These are phyloP conservation scores for Crioceris asparagi DNA, from an alignment of 2,888 invertebrate genomes.

Conservation along the genomic window DNA sequence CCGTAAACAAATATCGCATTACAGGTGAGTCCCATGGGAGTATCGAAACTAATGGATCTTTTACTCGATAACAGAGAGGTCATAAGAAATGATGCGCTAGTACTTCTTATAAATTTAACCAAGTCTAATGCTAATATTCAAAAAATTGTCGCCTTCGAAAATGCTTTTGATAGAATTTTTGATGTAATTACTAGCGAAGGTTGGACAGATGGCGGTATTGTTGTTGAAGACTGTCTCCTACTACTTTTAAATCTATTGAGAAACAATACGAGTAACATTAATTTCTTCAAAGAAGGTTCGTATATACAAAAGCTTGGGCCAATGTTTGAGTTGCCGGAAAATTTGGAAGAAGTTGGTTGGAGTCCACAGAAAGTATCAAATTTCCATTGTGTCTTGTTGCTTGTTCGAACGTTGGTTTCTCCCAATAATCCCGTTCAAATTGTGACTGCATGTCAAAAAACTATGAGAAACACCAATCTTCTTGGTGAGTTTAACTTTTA, in stretches of 20 bases:
- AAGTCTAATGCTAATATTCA: conserved; percentile 95
- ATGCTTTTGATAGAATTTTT: conserved; percentile 91
- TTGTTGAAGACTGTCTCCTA: conserved; percentile 94
- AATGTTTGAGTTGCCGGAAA: conserved; percentile 72
- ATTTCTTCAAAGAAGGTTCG: conserved; percentile 96
- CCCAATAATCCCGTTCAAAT: conserved; percentile 85
- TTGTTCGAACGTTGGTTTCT: conserved; percentile 83
- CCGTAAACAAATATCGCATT: too few relatives aligned
- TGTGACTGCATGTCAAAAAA: conserved; percentile 72
- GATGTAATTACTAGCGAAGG: conserved; percentile 70
- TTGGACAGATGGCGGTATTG: conserved; percentile 89
- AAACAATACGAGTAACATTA: conserved; percentile 95
- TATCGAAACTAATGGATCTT: conserved; percentile 95
- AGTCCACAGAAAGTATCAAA: conserved; percentile 91
- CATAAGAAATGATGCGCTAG: conserved; percentile 85
- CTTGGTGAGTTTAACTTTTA: conserved; percentile 11
- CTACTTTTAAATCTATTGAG: conserved; percentile 86
- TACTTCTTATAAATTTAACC: conserved; percentile 85
- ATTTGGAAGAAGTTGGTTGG: conserved; percentile 69
- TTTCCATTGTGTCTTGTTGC: conserved; percentile 82
- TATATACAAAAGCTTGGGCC: conserved; percentile 84
- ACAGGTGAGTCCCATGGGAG: conserved; percentile 76
- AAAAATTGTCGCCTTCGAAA: conserved; percentile 98
- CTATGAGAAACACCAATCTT: conserved; percentile 75
- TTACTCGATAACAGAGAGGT: conserved; percentile 90